These are phyloP conservation scores for Hydrozoanthus tunicans DNA, from an alignment of 64 coral and sea anemone genomes.

Conservation along the genomic window DNA sequence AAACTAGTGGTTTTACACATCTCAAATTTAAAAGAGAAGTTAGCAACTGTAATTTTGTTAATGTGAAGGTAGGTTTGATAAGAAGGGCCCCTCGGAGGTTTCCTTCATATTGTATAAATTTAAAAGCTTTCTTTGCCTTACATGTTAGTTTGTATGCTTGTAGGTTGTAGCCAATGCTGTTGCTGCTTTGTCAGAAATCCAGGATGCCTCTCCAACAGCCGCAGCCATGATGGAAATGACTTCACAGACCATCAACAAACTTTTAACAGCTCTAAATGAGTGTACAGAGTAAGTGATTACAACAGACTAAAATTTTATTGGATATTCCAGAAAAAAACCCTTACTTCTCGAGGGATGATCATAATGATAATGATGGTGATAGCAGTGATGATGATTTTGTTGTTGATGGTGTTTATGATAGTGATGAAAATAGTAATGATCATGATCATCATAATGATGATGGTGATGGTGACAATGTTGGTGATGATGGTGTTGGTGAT, in stretches of 20 bases:
- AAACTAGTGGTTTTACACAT: too few relatives aligned
- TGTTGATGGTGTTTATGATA: too few relatives aligned
- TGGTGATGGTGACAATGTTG: too few relatives aligned
- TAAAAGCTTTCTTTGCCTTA: background rate
- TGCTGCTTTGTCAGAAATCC: conserved; percentile 94
- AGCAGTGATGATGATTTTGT: too few relatives aligned
- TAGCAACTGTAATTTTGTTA: too few relatives aligned
- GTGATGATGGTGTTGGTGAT: too few relatives aligned
- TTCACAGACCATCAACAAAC: conserved; percentile 96
- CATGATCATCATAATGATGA: too few relatives aligned
- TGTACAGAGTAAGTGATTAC: conserved; percentile 89
- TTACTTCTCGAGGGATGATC: background rate
- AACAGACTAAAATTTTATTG: background rate
- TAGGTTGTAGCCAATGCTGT: conserved; percentile 99
- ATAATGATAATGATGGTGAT: too few relatives aligned
- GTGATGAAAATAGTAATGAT: too few relatives aligned
- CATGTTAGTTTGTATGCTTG: background rate
- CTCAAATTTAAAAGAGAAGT: too few relatives aligned
- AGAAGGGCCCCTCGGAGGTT: too few relatives aligned
- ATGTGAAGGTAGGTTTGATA: too few relatives aligned
- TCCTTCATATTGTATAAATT: background rate
- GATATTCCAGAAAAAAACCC: background rate
- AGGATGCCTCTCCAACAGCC: conserved; percentile 90
- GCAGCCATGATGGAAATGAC: conserved; percentile 96
- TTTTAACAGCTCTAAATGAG: conserved; percentile 96